Conservation (phyloP, 1,140 invertebrate species). For the Aporrectodea caliginosa region DNA sequence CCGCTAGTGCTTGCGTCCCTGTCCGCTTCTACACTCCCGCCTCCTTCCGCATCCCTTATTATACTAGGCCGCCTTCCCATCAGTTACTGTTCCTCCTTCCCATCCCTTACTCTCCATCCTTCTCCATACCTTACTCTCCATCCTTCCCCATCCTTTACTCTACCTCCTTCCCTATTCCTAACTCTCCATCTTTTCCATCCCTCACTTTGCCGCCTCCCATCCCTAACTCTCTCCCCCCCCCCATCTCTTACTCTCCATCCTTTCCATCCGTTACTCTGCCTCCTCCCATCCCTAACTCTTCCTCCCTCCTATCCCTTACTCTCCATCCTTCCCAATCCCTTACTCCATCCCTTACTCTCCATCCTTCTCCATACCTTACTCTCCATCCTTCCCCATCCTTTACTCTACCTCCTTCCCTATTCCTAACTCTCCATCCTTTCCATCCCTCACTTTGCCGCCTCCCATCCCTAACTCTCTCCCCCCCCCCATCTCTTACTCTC, state of each 20-base stretch:
- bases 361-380: background rate
- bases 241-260: background rate
- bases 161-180: background rate
- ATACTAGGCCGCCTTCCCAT: background rate
- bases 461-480: background rate
- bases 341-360: background rate
- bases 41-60: background rate
- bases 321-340: background rate
- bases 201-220: background rate
- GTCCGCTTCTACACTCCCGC: background rate
- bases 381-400: background rate
- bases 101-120: background rate
- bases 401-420: background rate
- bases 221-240: background rate
- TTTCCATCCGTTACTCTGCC: background rate
- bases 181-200: background rate
- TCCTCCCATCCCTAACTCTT: background rate
- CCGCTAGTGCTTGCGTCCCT: background rate
- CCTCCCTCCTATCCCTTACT: background rate
- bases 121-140: background rate
- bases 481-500: background rate
- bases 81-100: background rate
- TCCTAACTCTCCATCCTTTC: background rate
- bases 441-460: background rate
- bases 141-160: background rate